A percentile compares a stretch with the other conserved stretches of the same genome.
phyloP scores from a whole-genome alignment of 2,113 vertebrate genomes.

The Gambusia affinis region DNA sequence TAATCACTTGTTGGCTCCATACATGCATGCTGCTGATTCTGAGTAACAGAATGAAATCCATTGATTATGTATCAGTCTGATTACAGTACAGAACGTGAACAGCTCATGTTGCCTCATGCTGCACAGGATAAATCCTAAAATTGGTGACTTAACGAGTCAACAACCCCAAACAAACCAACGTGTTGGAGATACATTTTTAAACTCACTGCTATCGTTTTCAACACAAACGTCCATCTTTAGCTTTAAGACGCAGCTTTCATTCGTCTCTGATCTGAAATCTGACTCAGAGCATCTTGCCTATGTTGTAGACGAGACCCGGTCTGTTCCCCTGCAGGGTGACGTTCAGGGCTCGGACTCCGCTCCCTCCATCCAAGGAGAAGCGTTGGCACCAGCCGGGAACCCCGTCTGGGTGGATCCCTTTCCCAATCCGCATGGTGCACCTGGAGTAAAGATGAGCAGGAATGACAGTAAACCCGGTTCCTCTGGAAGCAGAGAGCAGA shows the following conservation, averaged over 20 bases:
- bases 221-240: background rate
- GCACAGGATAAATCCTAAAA: background rate
- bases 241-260: background rate
- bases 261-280: background rate
- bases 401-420: constrained; percentile 92
- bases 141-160: too few species aligned
- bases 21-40: too few species aligned
- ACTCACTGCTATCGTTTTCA: too few species aligned
- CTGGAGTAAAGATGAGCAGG: constrained; percentile 67
- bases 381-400: constrained; percentile 98
- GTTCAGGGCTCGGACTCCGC: constrained; percentile 93
- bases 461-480: background rate
- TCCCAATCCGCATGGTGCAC: constrained; percentile 97
- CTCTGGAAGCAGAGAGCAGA: background rate
- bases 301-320: constrained; percentile 97
- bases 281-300: constrained; percentile 79
- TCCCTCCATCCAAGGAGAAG: constrained; percentile 95
- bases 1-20: too few species aligned
- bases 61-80: background rate
- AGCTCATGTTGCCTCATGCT: background rate
- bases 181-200: too few species aligned
- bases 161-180: background rate
- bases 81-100: background rate
- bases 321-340: constrained; percentile 95
- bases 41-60: background rate